Evolutionary conservation across 2,888 invertebrate species (phyloP).

Genomic region (Monoplex corrugatus): DNA sequence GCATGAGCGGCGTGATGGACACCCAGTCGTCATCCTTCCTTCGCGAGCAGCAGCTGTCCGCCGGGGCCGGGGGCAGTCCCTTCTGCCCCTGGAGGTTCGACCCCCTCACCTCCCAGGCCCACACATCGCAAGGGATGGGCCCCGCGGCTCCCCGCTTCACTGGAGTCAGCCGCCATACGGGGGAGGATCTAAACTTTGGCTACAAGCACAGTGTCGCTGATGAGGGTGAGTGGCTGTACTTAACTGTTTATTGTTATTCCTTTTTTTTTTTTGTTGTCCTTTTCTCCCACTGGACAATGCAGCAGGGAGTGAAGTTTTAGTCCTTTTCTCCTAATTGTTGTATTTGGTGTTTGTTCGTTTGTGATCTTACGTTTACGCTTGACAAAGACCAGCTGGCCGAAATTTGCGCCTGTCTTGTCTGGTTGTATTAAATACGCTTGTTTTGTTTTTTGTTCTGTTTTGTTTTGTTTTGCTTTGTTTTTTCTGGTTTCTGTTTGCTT

Average conservation of each 20-base stretch:
- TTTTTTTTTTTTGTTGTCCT: too few relatives aligned
- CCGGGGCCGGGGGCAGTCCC: conserved; percentile 52
- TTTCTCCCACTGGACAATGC: too few relatives aligned
- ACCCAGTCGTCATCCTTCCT: conserved; percentile 60
- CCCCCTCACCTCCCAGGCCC: conserved; percentile 51
- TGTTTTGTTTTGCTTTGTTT: too few relatives aligned
- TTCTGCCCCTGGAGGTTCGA: conserved; percentile 75
- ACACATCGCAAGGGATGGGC: conserved; percentile 42
- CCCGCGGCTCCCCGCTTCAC: conserved; percentile 52
- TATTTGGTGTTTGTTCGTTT: neutral
- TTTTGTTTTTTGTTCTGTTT: neutral
- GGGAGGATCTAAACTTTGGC: conserved; percentile 59
- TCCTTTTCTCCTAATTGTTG: too few relatives aligned
- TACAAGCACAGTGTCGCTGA: conserved; percentile 62
- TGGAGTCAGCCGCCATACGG: conserved; percentile 40
- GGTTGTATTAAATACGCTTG: neutral
- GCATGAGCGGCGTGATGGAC: conserved; percentile 51
- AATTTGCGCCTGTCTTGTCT: neutral
- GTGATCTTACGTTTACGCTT: neutral
- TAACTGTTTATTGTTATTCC: neutral
- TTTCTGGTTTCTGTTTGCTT: neutral
- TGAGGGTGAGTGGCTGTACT: conserved; percentile 63
- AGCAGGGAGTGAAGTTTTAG: too few relatives aligned
- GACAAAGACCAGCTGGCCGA: too few relatives aligned
- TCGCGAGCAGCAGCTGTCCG: conserved; percentile 57